Evolutionary conservation across 2,113 vertebrate species (phyloP), one percentile per base, ranked within the genome.

Genomic region (Pipa parva): DNA sequence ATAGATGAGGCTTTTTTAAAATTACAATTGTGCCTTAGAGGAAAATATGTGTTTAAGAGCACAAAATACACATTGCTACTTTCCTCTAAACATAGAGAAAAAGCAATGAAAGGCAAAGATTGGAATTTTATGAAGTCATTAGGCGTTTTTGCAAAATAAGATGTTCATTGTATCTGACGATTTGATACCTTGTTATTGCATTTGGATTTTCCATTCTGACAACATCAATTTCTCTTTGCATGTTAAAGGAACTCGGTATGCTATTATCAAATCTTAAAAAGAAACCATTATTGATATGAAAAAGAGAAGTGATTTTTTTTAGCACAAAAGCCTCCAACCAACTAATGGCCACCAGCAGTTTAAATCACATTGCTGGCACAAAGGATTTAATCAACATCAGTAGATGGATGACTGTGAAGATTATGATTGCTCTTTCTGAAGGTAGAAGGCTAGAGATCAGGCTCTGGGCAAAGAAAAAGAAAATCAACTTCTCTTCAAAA

Each of bases 121-220:
- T 55, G 51, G 50, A 64, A 37, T 59, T 42, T 59, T 22, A 42
- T 63, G 17, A 18, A 63, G 24, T 28, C 17, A 54, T 54, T 63
- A 73, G 26, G 74, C 52, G 69, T 72, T 71, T 73, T 69, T 58
- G 51, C 36, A 55, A 54, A 74, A 33, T 39, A 22, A 76, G 31
- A 7, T 55, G 27, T 24, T 77, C 77, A 36, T 50, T 45, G 80
- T 72, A 77, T 76, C 78, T 24, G 72, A 29, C 5, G 33, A 22
- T 73, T 81, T 69, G 10, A 72, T 75, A 64, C 39, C 49, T n/a
- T 74, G 61, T 76, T 81, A 78, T 77, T 80, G 76, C 77, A 73
- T 2, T 2, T 28, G 60, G 62, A 70, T 6, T 0, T 69, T 56
- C 3, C 39, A 21, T 74, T 72, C 54, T 18, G 4, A 63, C 54